Evolutionary conservation across 2,888 invertebrate genomes (phyloP), one percentile per base, ranked within the genome.

Genomic region (Chymomyza procnemis): DNA sequence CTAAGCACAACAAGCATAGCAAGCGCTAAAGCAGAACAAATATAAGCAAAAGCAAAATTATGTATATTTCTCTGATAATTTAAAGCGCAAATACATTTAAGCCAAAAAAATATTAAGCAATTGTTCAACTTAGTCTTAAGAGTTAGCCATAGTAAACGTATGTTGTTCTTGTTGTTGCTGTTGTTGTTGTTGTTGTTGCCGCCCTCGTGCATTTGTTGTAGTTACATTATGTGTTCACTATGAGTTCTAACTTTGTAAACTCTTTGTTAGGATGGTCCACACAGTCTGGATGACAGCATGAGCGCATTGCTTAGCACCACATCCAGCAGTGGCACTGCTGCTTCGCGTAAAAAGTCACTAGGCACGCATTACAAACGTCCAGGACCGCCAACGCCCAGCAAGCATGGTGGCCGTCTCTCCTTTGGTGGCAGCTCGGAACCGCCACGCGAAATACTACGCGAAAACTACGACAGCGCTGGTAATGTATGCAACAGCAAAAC

Each of bases 301-400:
- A 89, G 88, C 66, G 90, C 91, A 61, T 84, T 93, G 47, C 81
- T 93, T 1, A 89, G 88, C 59, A 85, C 88, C 4, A 88, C 88
- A 0, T 76, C 73, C 21, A 67, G 64, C 16, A 69, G 61, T 21
- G 56, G 65, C 18, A 87, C 90, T 91, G 88, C 88, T 3, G 88
- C 91, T 91, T 92, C 80, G 75, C 93, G 79, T 61, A 90, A 89
- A 89, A 89, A 89, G 92, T 93, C 89, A 92, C 94, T 90, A 91
- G 93, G 66, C 89, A 96, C 95, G 0, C 94, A 95, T 0, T 96
- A 96, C 89, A 96, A 96, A 92, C 94, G 94, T 85, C 96, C 96
- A 0, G 96, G 96, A 0, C 96, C 96, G 56, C 96, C 96, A 22
- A 96, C 96, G 1, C 96, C 96, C 0, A 96, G 96, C 91, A 96